Base-by-base conservation (phyloP, 2,888 invertebrate genomes). In the Erebia ligea region DNA sequence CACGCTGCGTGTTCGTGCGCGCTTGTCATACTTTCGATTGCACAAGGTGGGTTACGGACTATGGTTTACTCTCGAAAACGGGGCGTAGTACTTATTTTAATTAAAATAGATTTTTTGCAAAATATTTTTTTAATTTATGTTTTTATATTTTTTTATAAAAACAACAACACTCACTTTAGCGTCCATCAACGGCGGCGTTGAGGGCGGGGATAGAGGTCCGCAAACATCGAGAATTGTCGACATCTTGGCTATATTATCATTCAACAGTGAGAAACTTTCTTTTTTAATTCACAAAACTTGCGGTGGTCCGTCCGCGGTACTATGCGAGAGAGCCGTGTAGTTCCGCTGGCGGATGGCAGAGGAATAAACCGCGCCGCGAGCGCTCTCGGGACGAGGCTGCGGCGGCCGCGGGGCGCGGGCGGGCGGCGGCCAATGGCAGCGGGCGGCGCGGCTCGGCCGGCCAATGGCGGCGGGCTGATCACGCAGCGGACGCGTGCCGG, bases 401-500 rank as follows among this genome's bases (percentile, higher is more conserved):
- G 25, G 74, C 64, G 63, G 68, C 15, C 94, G 87, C 86, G 82
- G 90, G 92, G 93, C 94, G 86, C 86, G 81, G 89, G 93, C 92
- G 92, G 89, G 88, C 25, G 90, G 83, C 81, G 84, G 80, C 96
- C 95, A 95, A 96, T 95, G 84, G 82, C 78, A 82, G 85, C 80
- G 87, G 95, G 95, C 95, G 97, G 97, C 96, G 95, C 96, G 97
- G 93, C 95, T 84, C 86, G 75, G 78, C 77, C 83, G 84, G 81
- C 96, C 96, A 96, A 96, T 96, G 84, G 84, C 82, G 77, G 81
- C 67, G 73, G 67, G 76, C 84, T 85, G 94, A 95, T 95, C 97
- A 97, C 95, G 95, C 96, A 95, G 91, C 91, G 89, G 88, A 92
- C 94, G 96, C 97, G 96, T 97, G 97, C 94, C 89, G 84, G 89